Conservation (phyloP, 2,113 vertebrate genomes). For the Panthera leo region DNA sequence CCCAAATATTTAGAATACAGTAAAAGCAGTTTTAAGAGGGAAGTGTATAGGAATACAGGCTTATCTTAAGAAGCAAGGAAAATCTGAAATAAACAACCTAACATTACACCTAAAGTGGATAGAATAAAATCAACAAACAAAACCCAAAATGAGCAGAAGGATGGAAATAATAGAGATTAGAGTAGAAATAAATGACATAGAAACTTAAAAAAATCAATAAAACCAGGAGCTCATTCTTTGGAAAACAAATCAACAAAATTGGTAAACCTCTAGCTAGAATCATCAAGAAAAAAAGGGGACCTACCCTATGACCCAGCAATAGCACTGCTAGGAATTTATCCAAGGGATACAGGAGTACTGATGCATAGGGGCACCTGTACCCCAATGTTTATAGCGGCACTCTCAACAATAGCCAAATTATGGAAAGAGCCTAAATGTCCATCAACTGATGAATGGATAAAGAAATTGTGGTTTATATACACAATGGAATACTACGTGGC, state of each 20-base stretch:
- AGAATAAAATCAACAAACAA: neutral
- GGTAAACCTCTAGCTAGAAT: neutral
- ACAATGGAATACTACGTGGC: too few relatives aligned
- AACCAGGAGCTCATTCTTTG: neutral
- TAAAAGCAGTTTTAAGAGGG: neutral
- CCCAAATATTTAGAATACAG: neutral
- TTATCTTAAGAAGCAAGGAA: neutral
- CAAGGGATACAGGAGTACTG: too few relatives aligned
- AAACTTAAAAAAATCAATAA: neutral
- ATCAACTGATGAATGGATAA: too few relatives aligned
- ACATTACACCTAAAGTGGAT: neutral
- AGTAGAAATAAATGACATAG: neutral
- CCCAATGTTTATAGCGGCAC: too few relatives aligned
- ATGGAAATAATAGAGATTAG: neutral
- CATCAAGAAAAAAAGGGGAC: too few relatives aligned
- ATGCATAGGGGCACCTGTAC: too few relatives aligned
- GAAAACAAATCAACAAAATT: neutral
- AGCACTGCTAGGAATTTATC: too few relatives aligned
- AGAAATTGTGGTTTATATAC: too few relatives aligned
- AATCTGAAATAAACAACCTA: neutral
- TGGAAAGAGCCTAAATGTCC: too few relatives aligned
- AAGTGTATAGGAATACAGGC: neutral
- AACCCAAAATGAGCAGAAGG: neutral
- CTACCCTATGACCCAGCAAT: too few relatives aligned
- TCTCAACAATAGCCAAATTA: too few relatives aligned